phyloP scores from a whole-genome alignment of 2,797 vertebrate genomes.

The Pitangus sulphuratus region DNA sequence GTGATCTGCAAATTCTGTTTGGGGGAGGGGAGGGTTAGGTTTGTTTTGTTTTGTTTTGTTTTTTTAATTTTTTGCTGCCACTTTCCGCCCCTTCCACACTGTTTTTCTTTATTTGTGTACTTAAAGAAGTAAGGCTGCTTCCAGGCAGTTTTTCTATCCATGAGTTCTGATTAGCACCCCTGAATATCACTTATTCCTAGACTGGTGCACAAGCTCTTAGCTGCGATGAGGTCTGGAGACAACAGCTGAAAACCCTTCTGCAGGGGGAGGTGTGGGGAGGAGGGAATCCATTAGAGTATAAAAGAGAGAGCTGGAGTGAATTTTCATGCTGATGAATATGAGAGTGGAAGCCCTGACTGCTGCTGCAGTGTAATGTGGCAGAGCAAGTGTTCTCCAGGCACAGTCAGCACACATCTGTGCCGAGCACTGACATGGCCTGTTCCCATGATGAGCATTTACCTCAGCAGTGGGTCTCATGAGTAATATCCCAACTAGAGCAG shows the following conservation, averaged over 20 bases:
- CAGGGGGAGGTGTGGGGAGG: neutral
- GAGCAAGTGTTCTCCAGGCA: neutral
- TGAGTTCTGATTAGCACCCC: neutral
- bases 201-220: neutral
- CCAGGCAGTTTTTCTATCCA: neutral
- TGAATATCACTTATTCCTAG: neutral
- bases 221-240: neutral
- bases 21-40: neutral
- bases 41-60: no score
- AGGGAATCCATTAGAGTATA: neutral
- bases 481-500: neutral
- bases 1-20: neutral
- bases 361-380: neutral
- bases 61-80: accelerated
- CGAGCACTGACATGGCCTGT: neutral
- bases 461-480: neutral
- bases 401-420: neutral
- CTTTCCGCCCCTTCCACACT: neutral
- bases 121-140: neutral
- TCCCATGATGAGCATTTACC: neutral
- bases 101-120: neutral
- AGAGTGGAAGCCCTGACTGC: neutral
- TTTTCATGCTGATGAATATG: constrained; percentile 21
- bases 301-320: neutral
- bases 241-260: constrained; percentile 4